Conservation (phyloP, 1,140 invertebrate genomes). For the Plectus sambesii region DNA sequence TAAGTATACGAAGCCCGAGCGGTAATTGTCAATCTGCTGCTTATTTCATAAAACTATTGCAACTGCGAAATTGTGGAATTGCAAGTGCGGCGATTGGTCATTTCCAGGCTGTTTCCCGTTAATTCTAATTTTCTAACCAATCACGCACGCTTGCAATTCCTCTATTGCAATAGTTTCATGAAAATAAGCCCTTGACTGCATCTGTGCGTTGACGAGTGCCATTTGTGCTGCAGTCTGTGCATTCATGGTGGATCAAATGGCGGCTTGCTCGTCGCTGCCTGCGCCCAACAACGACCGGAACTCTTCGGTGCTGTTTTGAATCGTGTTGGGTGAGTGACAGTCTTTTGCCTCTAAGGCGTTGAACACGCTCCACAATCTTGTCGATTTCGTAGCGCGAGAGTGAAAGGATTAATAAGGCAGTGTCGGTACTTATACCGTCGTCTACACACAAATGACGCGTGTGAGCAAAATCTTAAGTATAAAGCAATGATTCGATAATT, state of each 20-base stretch:
- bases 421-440: background rate
- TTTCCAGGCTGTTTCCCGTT: no score
- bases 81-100: no score
- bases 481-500: no score
- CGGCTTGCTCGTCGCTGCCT: slow-evolving; percentile 76
- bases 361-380: background rate
- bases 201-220: slow-evolving; percentile 11
- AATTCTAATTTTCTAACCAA: background rate
- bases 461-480: no score
- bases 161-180: no score
- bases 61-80: no score
- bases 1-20: slow-evolving; percentile 64
- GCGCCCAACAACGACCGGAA: slow-evolving; percentile 82
- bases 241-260: slow-evolving; percentile 94
- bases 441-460: background rate
- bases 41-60: no score
- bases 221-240: slow-evolving; percentile 54
- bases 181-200: no score
- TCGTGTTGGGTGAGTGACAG: slow-evolving; percentile 76
- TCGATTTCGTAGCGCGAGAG: no score
- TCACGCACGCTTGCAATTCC: no score
- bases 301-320: slow-evolving; percentile 78
- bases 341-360: background rate
- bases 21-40: slow-evolving; percentile 43
- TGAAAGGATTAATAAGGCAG: no score